phyloP scores from a whole-genome alignment of 2,888 invertebrate species.

The Drosophila basisetae region DNA sequence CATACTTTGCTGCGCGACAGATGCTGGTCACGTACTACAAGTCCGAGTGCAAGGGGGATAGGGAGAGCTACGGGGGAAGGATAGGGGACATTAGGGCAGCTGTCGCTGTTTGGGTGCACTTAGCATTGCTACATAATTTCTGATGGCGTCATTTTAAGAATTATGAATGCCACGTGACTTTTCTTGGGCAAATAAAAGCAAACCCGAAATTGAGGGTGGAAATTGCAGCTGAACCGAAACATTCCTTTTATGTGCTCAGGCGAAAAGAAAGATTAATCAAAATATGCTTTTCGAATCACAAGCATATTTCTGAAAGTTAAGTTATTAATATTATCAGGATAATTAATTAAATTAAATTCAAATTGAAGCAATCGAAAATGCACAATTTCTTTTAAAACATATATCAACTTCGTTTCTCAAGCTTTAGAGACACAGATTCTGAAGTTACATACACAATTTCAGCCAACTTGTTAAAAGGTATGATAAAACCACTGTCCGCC shows the following conservation, averaged over 20 bases:
- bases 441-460: not conserved
- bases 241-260: constrained; percentile 26
- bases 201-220: constrained; percentile 12
- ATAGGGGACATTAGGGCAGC: constrained; percentile 36
- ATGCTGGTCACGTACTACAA: constrained; percentile 77
- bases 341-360: not conserved
- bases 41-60: not conserved
- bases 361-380: not conserved
- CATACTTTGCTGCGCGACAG: constrained; percentile 58
- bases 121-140: constrained; percentile 74
- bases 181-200: constrained; percentile 61
- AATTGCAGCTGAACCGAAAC: constrained; percentile 48
- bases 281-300: not conserved
- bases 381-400: fast-evolving
- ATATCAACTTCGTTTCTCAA: not conserved
- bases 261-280: constrained; percentile 25
- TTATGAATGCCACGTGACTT: constrained; percentile 85
- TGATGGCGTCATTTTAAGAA: constrained; percentile 83
- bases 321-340: not conserved
- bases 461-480: not conserved
- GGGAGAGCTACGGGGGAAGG: not conserved
- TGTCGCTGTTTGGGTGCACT: constrained; percentile 70
- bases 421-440: not conserved
- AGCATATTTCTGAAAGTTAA: not conserved
- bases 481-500: not conserved